Base-by-base conservation (phyloP, 2,797 vertebrate genomes). In the Allobates femoralis region DNA sequence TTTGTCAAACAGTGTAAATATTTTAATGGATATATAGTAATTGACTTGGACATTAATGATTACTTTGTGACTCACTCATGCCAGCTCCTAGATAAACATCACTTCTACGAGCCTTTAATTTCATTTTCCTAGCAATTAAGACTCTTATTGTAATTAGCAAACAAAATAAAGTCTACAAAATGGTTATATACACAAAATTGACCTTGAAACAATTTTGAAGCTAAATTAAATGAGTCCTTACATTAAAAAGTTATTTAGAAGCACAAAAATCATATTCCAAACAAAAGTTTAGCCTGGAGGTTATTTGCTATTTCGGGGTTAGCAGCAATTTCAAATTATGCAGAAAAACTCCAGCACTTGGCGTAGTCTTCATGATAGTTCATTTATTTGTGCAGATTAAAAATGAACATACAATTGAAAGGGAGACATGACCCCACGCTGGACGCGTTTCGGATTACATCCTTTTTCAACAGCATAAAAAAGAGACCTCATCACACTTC, bases 41-140 rank as follows among this genome's bases (percentile, higher is more conserved):
- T 87, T 87, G 77, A 80, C 77, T 84, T 84, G 58, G 67, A 84
- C 82, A 73, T 81, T 87, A 87, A 87, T 84, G 86, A 87, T 84
- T 75, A 75, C 66, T 87, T 79, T 87, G 76, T 87, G 86, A 84
- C 82, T 80, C 67, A 81, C 30, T 81, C 66, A 80, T 81, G 86
- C 51, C 53, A 75, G 76, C 56, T 79, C 23, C 5, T 64, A 73
- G 75, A 79, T 87, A 84, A 87, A 79, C 82, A 87, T 50, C 55
- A 74, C 56, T 87, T 79, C 76, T 41, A 55, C 64, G 55, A 87
- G 37, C 64, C 55, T 66, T 84, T 80, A 78, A 84, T 87, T 84
- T 62, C 56, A 71, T 87, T 55, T 82, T 83, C 62, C 41, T 18
- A 26, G 60, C 55, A 84, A 87, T 87, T 87, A 87, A 71, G 71